phyloP scores from a whole-genome alignment of 2,888 invertebrate species.

The Brassicogethes aeneus region DNA sequence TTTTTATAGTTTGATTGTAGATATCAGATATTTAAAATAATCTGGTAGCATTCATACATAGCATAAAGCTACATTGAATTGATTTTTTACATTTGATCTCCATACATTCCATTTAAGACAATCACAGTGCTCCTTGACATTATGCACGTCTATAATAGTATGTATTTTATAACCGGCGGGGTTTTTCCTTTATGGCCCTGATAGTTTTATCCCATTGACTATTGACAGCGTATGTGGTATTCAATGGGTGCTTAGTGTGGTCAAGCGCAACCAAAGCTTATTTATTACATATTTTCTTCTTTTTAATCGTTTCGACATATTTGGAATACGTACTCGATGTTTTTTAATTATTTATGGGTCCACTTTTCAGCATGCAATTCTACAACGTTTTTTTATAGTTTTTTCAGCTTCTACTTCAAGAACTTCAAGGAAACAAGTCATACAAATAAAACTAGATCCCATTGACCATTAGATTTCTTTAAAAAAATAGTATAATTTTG shows the following conservation, averaged over 20 bases:
- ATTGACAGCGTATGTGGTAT: slow-evolving; percentile 19
- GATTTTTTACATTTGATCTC: neutral
- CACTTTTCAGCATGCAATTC: too few species aligned
- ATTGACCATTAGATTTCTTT: too few species aligned
- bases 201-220: slow-evolving; percentile 22
- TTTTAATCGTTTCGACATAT: slow-evolving; percentile 23
- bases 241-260: slow-evolving; percentile 23
- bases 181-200: slow-evolving; percentile 15
- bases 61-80: neutral
- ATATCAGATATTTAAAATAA: too few species aligned
- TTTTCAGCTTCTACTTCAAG: too few species aligned
- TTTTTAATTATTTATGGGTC: slow-evolving; percentile 16
- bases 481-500: too few species aligned
- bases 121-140: slow-evolving; percentile 8
- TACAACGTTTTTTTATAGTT: too few species aligned
- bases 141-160: slow-evolving; percentile 13
- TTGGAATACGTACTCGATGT: slow-evolving; percentile 18
- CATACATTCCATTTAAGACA: neutral
- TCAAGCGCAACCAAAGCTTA: slow-evolving; percentile 20
- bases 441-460: too few species aligned
- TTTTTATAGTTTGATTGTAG: too few species aligned
- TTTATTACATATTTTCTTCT: slow-evolving; percentile 22
- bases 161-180: slow-evolving; percentile 16
- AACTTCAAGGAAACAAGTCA: too few species aligned
- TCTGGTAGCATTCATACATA: too few species aligned